These are phyloP conservation scores for Atherinosoma microstoma DNA, from an alignment of 2,797 vertebrate genomes.

Conservation along the genomic window DNA sequence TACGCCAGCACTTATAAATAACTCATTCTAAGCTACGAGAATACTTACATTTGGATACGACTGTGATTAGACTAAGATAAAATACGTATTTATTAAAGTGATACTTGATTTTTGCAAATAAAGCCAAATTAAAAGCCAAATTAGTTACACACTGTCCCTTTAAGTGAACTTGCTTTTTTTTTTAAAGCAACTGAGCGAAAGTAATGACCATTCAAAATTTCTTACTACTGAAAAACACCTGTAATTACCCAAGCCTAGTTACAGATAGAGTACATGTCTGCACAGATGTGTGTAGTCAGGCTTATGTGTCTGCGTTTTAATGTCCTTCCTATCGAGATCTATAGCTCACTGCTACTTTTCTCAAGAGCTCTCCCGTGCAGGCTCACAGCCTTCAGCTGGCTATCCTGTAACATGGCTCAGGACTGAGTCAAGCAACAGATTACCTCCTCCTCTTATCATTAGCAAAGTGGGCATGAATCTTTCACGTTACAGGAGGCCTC, in stretches of 20 bases:
- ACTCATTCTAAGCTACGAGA: too few species aligned
- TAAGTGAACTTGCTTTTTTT: background rate
- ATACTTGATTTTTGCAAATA: too few species aligned
- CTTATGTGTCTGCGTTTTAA: background rate
- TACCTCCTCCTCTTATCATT: constrained; percentile 74
- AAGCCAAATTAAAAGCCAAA: too few species aligned
- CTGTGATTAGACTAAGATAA: too few species aligned
- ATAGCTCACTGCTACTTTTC: constrained; percentile 26
- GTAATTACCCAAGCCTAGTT: background rate
- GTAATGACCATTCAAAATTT: background rate
- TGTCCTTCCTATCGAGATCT: constrained; percentile 27
- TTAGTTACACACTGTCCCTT: too few species aligned
- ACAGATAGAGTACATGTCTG: background rate
- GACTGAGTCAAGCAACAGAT: constrained; percentile 63
- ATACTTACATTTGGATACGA: too few species aligned
- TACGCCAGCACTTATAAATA: too few species aligned
- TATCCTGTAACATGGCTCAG: constrained; percentile 61
- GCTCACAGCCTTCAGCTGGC: constrained; percentile 63
- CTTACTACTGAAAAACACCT: background rate
- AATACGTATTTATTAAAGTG: too few species aligned
- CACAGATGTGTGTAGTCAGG: background rate
- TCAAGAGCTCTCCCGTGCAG: constrained; percentile 39
- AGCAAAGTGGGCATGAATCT: constrained; percentile 77
- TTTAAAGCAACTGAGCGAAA: background rate
- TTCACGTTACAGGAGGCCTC: constrained; percentile 77